These are phyloP conservation scores for Pelecanoides urinatrix DNA, from an alignment of 2,113 vertebrate species.

Conservation along the genomic window DNA sequence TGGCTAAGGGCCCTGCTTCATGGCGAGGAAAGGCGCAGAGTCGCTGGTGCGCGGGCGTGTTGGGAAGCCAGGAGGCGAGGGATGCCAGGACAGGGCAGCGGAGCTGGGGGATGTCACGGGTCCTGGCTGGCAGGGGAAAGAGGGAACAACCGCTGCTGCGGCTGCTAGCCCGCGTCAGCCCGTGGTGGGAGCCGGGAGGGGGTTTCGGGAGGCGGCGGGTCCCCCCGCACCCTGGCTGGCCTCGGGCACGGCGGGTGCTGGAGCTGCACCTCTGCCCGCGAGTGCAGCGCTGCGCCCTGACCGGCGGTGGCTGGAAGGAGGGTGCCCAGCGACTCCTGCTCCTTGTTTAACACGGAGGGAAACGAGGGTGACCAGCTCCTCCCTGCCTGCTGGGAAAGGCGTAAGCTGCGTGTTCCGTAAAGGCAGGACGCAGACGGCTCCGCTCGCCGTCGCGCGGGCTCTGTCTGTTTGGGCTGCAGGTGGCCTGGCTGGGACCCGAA, in stretches of 20 bases:
- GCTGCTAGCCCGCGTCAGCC: background rate
- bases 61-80: background rate
- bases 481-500: background rate
- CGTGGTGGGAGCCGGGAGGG: background rate
- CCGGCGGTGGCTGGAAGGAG: too few species aligned
- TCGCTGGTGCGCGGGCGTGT: fast-evolving
- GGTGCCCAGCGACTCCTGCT: background rate
- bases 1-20: background rate
- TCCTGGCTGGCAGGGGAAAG: background rate
- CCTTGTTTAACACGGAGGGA: background rate
- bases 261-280: background rate
- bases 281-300: fast-evolving
- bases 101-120: background rate
- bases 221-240: background rate
- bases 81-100: background rate
- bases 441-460: background rate
- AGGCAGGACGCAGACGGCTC: background rate
- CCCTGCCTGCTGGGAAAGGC: background rate
- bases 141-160: fast-evolving
- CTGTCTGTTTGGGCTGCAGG: background rate
- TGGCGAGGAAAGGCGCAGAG: fast-evolving
- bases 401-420: background rate
- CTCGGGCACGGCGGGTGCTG: background rate
- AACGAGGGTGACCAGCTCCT: background rate
- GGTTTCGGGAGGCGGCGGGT: background rate